Evolutionary conservation across 2,113 vertebrate species (phyloP).

Genomic region (Setophaga kirtlandii): DNA sequence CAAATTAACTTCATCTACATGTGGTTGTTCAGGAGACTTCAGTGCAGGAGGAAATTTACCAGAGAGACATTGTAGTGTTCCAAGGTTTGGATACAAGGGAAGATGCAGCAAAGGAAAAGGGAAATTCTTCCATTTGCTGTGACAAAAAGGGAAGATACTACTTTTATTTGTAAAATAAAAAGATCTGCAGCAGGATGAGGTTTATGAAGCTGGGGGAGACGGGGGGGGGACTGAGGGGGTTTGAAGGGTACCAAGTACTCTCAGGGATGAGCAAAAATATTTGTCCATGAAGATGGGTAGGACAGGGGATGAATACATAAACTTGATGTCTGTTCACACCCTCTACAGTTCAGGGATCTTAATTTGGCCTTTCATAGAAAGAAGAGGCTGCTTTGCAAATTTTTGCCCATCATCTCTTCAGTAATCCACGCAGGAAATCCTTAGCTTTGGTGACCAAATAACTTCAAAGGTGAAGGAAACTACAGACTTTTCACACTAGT

Average conservation of each 20-base stretch:
- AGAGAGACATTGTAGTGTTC: neutral
- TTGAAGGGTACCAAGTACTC: neutral
- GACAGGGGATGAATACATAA: neutral
- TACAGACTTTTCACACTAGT: neutral
- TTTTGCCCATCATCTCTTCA: neutral
- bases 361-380: neutral
- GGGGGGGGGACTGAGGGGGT: accelerated
- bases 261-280: neutral
- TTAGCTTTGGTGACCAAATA: neutral
- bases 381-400: neutral
- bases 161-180: neutral
- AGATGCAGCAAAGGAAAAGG: neutral
- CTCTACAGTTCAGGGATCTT: neutral
- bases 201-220: neutral
- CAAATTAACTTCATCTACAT: neutral
- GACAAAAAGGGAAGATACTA: neutral
- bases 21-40: neutral
- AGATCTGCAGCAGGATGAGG: neutral
- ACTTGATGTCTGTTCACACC: neutral
- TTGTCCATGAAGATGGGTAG: neutral
- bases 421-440: neutral
- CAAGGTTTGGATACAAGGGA: neutral
- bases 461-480: neutral
- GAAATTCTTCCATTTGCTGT: neutral
- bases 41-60: neutral